Conservation (phyloP, 2,797 vertebrate species). For the Siniperca scherzeri region DNA sequence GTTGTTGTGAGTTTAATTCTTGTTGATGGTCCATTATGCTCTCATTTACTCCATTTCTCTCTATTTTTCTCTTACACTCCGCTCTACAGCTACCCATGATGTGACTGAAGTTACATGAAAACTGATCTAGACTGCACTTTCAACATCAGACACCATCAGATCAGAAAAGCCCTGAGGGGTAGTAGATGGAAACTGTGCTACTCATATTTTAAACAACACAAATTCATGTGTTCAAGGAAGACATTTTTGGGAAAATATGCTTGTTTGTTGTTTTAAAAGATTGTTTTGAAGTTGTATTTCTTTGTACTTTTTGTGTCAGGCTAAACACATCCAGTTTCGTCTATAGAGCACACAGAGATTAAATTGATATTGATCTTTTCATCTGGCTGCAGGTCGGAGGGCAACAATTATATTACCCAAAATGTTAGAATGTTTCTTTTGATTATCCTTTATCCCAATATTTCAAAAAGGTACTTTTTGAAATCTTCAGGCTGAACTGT, state of each 20-base stretch:
- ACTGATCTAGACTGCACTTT: constrained; percentile 30
- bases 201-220: constrained; percentile 31
- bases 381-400: constrained; percentile 13
- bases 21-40: constrained; percentile 49
- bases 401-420: background rate
- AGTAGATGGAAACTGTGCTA: constrained; percentile 10
- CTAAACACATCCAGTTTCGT: background rate
- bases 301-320: background rate
- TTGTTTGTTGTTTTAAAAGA: constrained; percentile 8
- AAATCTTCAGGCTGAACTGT: background rate
- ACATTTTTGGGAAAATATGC: background rate
- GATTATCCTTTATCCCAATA: background rate
- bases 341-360: background rate
- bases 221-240: background rate
- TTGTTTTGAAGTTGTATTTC: background rate
- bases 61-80: background rate
- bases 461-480: background rate
- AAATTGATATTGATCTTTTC: constrained; percentile 34
- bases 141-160: constrained; percentile 52
- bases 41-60: constrained; percentile 38
- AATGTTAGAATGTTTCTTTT: constrained; percentile 10
- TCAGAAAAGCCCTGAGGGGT: constrained; percentile 17
- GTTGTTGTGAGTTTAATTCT: constrained; percentile 41
- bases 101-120: constrained; percentile 47
- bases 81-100: constrained; percentile 8